A percentile compares a stretch with the other conserved stretches of the same genome.
These are phyloP conservation scores for Seira ritae DNA, from an alignment of 2,888 invertebrate species.

Conservation along the genomic window DNA sequence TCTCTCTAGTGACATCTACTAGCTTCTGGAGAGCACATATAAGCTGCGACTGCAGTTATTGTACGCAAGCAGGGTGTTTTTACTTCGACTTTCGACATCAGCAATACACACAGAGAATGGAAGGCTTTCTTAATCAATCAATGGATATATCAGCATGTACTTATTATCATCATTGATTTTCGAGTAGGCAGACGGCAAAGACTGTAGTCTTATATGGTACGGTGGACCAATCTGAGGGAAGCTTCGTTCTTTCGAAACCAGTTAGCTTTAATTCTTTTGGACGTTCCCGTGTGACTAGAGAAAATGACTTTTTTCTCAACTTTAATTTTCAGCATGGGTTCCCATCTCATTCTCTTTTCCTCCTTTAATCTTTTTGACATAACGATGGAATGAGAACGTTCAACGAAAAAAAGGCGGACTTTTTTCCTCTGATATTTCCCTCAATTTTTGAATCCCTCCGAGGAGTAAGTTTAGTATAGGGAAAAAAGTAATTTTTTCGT, in stretches of 20 bases:
- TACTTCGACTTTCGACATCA: neutral
- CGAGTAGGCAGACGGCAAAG: neutral
- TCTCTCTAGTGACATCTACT: slow-evolving; percentile 30
- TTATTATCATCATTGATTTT: neutral
- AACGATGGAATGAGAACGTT: slow-evolving; percentile 48
- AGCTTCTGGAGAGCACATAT: neutral
- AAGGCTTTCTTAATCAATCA: neutral
- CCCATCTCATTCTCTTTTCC: slow-evolving; percentile 47
- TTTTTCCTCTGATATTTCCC: slow-evolving; percentile 25
- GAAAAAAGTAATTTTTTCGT: neutral
- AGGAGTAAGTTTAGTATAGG: neutral
- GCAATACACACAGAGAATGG: neutral
- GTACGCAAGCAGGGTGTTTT: too few species aligned
- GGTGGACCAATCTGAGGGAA: neutral
- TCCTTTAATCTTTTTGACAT: slow-evolving; percentile 60
- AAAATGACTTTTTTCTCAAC: slow-evolving; percentile 61
- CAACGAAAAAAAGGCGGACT: neutral
- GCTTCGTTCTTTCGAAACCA: neutral
- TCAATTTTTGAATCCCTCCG: slow-evolving; percentile 19
- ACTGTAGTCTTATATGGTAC: neutral
- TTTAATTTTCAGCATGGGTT: slow-evolving; percentile 65
- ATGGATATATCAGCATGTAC: slow-evolving; percentile 3
- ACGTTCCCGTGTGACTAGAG: slow-evolving; percentile 57
- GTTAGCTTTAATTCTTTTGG: slow-evolving; percentile 57
- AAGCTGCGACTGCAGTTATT: too few species aligned